Evolutionary conservation across 2,797 vertebrate species (phyloP).

Genomic region (Pelodytes ibericus): DNA sequence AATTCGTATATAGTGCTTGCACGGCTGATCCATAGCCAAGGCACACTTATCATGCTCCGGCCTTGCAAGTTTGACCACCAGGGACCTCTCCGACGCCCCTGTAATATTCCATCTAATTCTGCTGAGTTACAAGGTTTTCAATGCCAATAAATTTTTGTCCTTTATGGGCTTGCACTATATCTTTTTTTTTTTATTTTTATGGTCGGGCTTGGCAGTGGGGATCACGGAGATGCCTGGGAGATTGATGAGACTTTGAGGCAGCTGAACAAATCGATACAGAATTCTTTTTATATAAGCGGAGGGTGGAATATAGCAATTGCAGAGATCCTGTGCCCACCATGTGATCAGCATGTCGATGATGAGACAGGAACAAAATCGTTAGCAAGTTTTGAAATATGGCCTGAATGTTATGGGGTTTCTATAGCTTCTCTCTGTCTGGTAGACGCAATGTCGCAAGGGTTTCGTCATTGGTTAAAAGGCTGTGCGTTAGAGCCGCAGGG

Average conservation of each 20-base stretch:
- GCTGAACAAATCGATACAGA: neutral
- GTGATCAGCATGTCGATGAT: too few relatives aligned
- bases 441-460: too few relatives aligned
- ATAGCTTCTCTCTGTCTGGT: too few relatives aligned
- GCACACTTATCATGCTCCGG: neutral
- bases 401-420: too few relatives aligned
- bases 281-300: too few relatives aligned
- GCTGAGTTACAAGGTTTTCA: constrained; percentile 26
- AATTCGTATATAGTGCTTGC: neutral
- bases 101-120: constrained; percentile 21
- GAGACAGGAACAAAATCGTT: too few relatives aligned
- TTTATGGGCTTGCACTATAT: constrained; percentile 15
- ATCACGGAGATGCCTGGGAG: neutral
- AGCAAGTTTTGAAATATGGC: too few relatives aligned
- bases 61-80: constrained; percentile 18
- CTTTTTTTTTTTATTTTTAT: too few relatives aligned
- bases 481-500: too few relatives aligned
- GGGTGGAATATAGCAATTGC: too few relatives aligned
- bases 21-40: neutral
- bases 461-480: too few relatives aligned
- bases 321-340: too few relatives aligned
- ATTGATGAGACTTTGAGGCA: neutral
- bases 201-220: neutral
- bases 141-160: constrained; percentile 16
- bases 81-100: neutral